These are phyloP conservation scores for Drosophila santomea DNA, from an alignment of 1,140 invertebrate genomes.

Conservation along the genomic window DNA sequence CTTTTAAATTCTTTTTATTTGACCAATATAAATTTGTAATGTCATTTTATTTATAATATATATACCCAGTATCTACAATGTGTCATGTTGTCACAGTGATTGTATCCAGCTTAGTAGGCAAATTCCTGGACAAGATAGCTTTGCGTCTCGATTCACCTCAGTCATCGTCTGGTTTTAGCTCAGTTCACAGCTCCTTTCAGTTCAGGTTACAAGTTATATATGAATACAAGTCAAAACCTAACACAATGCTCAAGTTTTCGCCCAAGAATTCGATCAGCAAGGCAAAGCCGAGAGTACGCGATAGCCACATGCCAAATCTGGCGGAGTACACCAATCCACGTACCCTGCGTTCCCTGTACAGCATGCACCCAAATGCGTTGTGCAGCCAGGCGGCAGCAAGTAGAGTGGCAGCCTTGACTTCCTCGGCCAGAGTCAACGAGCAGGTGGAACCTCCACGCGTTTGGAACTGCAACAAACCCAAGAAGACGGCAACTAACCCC, in stretches of 20 bases:
- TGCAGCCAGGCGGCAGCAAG: not conserved
- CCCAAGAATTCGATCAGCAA: not conserved
- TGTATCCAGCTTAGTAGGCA: too few relatives aligned
- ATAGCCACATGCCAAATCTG: not conserved
- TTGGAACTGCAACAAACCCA: conserved; percentile 6
- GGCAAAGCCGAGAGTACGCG: not conserved
- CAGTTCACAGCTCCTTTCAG: not conserved
- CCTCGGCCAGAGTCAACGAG: not conserved
- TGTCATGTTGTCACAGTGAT: too few relatives aligned
- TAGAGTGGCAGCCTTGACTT: too few relatives aligned
- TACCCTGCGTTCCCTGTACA: not conserved
- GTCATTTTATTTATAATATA: too few relatives aligned
- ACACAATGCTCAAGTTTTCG: not conserved
- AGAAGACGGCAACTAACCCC: not conserved
- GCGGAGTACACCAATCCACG: not conserved
- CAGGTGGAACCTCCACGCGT: not conserved
- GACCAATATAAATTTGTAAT: too few relatives aligned
- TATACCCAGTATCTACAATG: too few relatives aligned
- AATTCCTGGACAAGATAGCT: too few relatives aligned
- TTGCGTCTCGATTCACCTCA: not conserved
- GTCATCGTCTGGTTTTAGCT: not conserved
- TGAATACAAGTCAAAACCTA: not conserved
- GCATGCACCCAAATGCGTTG: not conserved
- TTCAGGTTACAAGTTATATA: not conserved
- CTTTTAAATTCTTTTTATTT: too few relatives aligned